Evolutionary conservation across 2,888 invertebrate genomes (phyloP).

Genomic region (Eupsilia transversa): DNA sequence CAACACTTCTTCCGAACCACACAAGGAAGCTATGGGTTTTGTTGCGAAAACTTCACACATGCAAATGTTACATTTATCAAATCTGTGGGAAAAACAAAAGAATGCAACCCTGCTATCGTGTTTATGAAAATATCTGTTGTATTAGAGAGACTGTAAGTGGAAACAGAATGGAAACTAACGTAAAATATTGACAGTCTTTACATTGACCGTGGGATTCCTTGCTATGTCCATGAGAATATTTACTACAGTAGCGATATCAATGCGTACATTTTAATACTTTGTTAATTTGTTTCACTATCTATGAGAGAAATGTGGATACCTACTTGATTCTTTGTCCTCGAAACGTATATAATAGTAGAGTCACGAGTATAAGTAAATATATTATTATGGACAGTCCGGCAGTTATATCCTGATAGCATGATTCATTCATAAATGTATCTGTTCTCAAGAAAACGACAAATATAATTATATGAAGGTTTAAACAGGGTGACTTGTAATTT

Average conservation of each 20-base stretch:
- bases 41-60: background rate
- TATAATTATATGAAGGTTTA: too few species aligned
- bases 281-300: constrained; percentile 2
- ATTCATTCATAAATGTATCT: background rate
- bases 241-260: constrained; percentile 13
- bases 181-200: constrained; percentile 34
- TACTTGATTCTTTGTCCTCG: background rate
- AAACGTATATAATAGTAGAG: background rate
- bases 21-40: background rate
- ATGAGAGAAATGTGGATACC: background rate
- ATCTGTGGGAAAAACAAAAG: constrained; percentile 28
- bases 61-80: constrained; percentile 8
- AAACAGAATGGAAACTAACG: constrained; percentile 11
- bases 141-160: constrained; percentile 1
- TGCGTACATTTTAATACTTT: constrained; percentile 1
- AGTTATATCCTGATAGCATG: background rate
- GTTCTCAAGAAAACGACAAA: background rate
- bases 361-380: background rate
- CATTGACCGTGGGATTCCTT: constrained; percentile 9
- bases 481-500: too few species aligned
- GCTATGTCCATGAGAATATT: background rate
- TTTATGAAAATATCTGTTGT: constrained; percentile 43
- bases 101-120: constrained; percentile 10
- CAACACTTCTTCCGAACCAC: constrained; percentile 11
- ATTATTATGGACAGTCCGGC: background rate